phyloP scores from a whole-genome alignment of 2,888 invertebrate species.

The Plebejus melissa region DNA sequence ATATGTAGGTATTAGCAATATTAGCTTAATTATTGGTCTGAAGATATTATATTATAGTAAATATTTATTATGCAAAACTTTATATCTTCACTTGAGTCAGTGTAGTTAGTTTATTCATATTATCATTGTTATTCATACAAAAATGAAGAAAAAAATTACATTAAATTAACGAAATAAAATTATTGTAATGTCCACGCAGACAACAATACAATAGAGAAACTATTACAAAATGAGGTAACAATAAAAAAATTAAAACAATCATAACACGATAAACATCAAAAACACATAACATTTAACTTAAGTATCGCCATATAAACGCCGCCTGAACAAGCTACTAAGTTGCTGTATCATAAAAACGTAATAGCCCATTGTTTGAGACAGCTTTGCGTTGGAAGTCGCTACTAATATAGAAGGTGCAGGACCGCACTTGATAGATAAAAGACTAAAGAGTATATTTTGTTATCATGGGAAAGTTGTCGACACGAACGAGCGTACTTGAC shows the following conservation, averaged over 20 bases:
- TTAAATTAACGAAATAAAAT: background rate
- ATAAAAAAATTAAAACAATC: background rate
- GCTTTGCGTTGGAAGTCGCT: background rate
- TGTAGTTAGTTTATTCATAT: too few species aligned
- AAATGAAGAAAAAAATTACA: background rate
- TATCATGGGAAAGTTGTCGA: too few species aligned
- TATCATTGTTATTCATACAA: too few species aligned
- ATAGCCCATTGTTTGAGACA: background rate
- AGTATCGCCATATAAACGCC: background rate
- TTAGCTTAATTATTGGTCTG: too few species aligned
- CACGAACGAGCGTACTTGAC: too few species aligned
- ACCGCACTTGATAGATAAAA: background rate
- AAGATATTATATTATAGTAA: too few species aligned
- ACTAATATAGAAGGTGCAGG: background rate
- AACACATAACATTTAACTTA: background rate
- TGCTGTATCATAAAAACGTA: background rate
- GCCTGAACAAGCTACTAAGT: background rate
- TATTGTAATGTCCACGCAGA: background rate
- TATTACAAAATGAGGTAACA: constrained; percentile 1
- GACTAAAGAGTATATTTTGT: too few species aligned
- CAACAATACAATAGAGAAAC: background rate
- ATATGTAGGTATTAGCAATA: too few species aligned
- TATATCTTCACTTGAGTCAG: too few species aligned
- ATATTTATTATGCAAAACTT: too few species aligned
- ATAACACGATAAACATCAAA: constrained; percentile 3